These are phyloP conservation scores for Scomber colias DNA, from an alignment of 2,113 vertebrate species.

Conservation along the genomic window DNA sequence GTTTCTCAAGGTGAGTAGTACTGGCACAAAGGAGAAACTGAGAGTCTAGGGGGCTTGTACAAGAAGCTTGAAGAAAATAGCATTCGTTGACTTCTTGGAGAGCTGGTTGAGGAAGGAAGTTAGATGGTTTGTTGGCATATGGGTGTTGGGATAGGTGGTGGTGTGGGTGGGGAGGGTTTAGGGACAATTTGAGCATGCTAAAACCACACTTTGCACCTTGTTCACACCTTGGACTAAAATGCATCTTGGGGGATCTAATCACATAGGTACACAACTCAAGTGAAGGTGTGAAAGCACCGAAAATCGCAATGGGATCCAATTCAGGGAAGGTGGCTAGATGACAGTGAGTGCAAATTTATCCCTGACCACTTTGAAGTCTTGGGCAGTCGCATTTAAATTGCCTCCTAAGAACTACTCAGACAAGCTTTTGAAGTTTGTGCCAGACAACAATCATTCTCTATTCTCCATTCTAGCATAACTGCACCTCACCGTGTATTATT, in stretches of 20 bases:
- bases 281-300: background rate
- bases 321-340: background rate
- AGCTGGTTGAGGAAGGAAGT: background rate
- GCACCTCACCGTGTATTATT: no score
- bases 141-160: no score
- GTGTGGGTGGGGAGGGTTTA: background rate
- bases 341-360: background rate
- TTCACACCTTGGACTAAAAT: background rate
- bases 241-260: background rate
- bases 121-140: background rate
- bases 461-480: no score
- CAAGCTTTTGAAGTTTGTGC: no score
- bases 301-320: background rate
- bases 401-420: no score
- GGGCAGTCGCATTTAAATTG: no score
- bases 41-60: background rate
- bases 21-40: constrained; percentile 1
- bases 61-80: background rate
- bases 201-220: background rate
- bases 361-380: background rate
- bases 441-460: no score
- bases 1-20: background rate
- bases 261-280: background rate
- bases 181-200: background rate
- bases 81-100: background rate